Base-by-base conservation (phyloP, 1,140 invertebrate species). In the Eulimnadia texana region DNA sequence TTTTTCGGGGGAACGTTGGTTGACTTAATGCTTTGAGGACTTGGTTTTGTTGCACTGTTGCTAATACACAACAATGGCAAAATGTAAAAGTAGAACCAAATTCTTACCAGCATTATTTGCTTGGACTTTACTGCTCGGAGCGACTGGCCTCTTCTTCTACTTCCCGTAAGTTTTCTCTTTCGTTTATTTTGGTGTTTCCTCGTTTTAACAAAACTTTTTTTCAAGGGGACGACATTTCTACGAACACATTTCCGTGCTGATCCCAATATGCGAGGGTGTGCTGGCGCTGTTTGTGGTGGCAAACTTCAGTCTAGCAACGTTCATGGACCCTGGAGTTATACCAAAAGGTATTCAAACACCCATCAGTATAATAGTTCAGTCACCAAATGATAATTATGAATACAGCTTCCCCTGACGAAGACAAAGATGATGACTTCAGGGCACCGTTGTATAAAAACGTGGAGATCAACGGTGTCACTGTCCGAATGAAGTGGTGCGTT, bases 401-500 rank as follows among this genome's bases (percentile, higher is more conserved):
- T 65, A 24, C 72, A 95, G 93, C 93, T 69, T 86, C 88, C 76
- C 85, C 91, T 77, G 93, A 96, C 77, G 93, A 98, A 81, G 88
- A 93, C 72, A 81, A 88, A 70, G 91, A 94, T 76, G 95, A 99
- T 77, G 96, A 99, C 76, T 93, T 96, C 70, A 80, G 93, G 68
- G 92, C 94, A 62, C 96, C 96, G 3, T 78, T 99, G 55, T 98
- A 98, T 71, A 97, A 96, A 77, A 98, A 88, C 74, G 90, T 97
- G 60, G 93, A 98, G 76, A 96, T 99, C 62, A 94, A 96, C 78
- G 93, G 93, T 58, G 95, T 98, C 61, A 95, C 91, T 19, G 93
- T 99, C 49, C 84, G 94, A 64, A 98, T 99, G 93, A 99, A 99
- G 77, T 99, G 96, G 96, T 99, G 97, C 76, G 86, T 93, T 61